Percentiles rank a stretch among this genome's conserved stretches.
phyloP scores from a whole-genome alignment of 2,113 vertebrate genomes.

The Laticauda colubrina region DNA sequence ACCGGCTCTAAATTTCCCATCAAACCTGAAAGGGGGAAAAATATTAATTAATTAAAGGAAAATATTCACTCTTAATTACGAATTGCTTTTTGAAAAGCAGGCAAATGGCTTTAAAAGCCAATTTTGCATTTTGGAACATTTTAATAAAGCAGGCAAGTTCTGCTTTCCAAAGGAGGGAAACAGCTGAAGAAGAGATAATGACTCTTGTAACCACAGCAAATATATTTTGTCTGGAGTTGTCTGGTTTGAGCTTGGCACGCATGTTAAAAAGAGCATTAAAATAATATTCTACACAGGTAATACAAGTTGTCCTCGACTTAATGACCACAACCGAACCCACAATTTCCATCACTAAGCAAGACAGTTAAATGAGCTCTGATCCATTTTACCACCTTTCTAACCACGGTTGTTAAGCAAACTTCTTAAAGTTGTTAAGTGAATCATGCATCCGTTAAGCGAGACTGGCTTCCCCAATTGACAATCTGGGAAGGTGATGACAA shows the following conservation, averaged over 20 bases:
- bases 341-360: background rate
- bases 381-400: background rate
- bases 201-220: background rate
- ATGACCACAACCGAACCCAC: background rate
- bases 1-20: slow-evolving; percentile 82
- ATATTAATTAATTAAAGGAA: background rate
- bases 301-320: background rate
- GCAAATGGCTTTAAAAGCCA: background rate
- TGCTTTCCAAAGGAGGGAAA: background rate
- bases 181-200: background rate
- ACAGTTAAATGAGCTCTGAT: background rate
- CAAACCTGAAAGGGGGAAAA: slow-evolving; percentile 71
- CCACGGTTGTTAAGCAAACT: background rate
- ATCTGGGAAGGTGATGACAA: background rate
- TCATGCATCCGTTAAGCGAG: background rate
- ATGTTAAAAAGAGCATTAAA: background rate
- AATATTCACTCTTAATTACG: fast-evolving
- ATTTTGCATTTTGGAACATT: background rate
- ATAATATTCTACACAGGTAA: background rate
- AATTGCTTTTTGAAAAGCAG: background rate
- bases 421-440: background rate
- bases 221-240: background rate
- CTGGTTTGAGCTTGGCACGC: background rate
- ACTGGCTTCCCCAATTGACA: background rate
- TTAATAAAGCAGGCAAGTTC: background rate